Base-by-base conservation (phyloP, 2,797 vertebrate genomes). In the Argentina silus region DNA sequence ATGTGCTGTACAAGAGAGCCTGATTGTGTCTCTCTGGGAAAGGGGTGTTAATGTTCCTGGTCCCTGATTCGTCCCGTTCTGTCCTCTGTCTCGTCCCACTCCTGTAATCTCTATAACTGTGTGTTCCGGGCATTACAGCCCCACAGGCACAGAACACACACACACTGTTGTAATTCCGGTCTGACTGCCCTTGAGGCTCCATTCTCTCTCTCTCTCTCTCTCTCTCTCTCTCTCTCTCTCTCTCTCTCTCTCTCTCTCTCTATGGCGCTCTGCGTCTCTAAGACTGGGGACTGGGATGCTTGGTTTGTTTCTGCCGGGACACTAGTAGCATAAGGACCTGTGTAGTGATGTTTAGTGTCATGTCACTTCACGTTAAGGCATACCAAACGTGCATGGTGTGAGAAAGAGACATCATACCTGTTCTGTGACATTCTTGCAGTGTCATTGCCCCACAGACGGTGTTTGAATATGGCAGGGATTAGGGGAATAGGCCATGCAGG, bases 101-200 rank as follows among this genome's bases (percentile, higher is more conserved):
- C 1, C 19, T 14, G 14, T 6, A n/a, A 43, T 17, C 3, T 14
- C n/a, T n/a, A 11, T 62, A 47, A 8, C 6, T 36, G 12, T 50
- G 64, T 44, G 44, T n/a, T n/a, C 51, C 48, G 3, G 11, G 3
- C 11, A 9, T 15, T 10, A 47, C 12, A 27, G 10, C 17, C 47
- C 23, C 48, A 27, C 47, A 53, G 21, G 21, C 44, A 73, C 51
- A 47, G 60, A 14, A 67, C 11, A 60, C 45, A 42, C 42, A 83
- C 86, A 83, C 70, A 80, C 75, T 79, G 87, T 86, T 81, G 91
- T 85, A 85, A 89, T 90, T 91, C 91, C 86, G 84, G 90, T 92
- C 81, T 84, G 85, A 85, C 89, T 84, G 44, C 69, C 64, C 83
- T 81, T 75, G 17, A 50, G 75, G 81, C 79, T 89, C 27, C 79